Base-by-base conservation (phyloP, 2,797 vertebrate species). In the Neosalanx taihuensis region DNA sequence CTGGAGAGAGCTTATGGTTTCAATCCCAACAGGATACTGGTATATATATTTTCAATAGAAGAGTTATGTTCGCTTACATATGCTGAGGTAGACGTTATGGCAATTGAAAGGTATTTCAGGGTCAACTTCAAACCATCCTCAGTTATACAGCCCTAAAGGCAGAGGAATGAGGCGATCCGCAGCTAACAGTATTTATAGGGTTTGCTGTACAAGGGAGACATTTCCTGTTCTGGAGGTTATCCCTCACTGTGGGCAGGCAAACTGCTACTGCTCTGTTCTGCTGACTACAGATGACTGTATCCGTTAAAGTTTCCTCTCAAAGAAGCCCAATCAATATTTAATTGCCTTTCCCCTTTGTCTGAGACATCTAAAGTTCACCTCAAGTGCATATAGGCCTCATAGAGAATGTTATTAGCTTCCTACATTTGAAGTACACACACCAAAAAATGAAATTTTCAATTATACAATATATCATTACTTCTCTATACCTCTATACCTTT, bases 261-360 rank as follows among this genome's bases (percentile, higher is more conserved):
- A 77, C 62, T 73, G 82, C 64, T 81, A 72, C 74, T 71, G 81
- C 56, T 13, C 78, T 83, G 62, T 85, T 79, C 74, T 71, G 75
- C 81, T 81, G 56, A 84, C 75, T 76, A 58, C 41, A 51, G 53
- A 64, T 13, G 20, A 63, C 71, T 53, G 37, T 64, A 64, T 82
- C 66, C 41, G 58, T 30, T 70, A 46, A 70, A 41, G 72, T 81
- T 83, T 81, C 72, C 69, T 68, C 65, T 79, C 18, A 5, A 79
- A 70, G 59, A 76, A 62, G 70, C 51, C 64, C 53, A 70, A 85
- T 88, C 81, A 85, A 87, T 84, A 83, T 82, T 85, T 83, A 81
- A 86, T 81, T 81, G 76, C 75, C 41, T 68, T 33, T 77, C 46
- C 74, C 65, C 72, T 79, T 72, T 76, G 79, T 76, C 69, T 67